These are phyloP conservation scores for Xerus inauris DNA, from an alignment of 2,113 vertebrate genomes.

Conservation along the genomic window DNA sequence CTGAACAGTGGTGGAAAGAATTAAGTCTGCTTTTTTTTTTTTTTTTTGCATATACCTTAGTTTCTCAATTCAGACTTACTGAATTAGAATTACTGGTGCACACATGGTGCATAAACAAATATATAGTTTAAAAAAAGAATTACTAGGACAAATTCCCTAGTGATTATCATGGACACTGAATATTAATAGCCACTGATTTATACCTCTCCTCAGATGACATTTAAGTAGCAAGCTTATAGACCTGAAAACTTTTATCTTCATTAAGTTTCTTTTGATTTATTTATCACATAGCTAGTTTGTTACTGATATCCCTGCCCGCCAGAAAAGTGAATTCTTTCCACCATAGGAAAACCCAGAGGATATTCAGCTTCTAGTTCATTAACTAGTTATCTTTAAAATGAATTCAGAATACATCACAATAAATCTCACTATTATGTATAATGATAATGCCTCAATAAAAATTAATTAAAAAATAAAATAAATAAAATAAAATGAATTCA, in stretches of 20 bases:
- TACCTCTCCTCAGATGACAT: not conserved
- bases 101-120: too few relatives aligned
- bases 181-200: not conserved
- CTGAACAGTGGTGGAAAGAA: not conserved
- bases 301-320: not conserved
- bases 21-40: not conserved
- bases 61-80: not conserved
- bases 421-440: too few relatives aligned
- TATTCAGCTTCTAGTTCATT: not conserved
- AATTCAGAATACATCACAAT: not conserved
- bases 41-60: not conserved
- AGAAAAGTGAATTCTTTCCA: not conserved
- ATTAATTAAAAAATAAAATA: not conserved
- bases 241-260: not conserved
- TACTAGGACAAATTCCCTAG: not conserved
- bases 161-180: not conserved
- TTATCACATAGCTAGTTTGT: conserved; percentile 35
- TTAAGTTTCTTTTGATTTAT: conserved; percentile 7
- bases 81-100: not conserved
- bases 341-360: not conserved
- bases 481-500: not conserved
- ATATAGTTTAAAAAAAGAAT: too few relatives aligned
- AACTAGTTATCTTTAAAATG: conserved; percentile 50
- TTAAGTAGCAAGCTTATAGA: conserved; percentile 5
- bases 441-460: too few relatives aligned